Evolutionary conservation across 2,113 vertebrate species (phyloP).

Genomic region (Chaetodon auriga): DNA sequence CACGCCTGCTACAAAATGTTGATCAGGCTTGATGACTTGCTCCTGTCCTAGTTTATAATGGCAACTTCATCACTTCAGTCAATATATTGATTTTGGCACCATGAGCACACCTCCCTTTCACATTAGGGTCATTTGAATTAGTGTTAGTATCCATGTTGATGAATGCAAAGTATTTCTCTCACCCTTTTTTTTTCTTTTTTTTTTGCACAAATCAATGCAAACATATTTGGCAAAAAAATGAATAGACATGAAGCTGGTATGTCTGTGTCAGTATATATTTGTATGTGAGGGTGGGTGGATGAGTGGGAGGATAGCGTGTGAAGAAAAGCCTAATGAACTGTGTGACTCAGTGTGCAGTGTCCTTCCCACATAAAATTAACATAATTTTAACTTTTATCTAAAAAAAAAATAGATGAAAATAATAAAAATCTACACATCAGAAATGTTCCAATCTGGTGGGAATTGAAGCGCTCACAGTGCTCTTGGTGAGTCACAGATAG

Average conservation of each 20-base stretch:
- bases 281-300: neutral
- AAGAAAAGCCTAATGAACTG: constrained; percentile 40
- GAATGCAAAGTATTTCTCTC: neutral
- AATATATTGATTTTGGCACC: constrained; percentile 1
- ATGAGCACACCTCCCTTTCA: neutral
- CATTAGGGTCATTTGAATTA: neutral
- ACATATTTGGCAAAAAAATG: neutral
- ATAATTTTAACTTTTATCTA: constrained; percentile 44
- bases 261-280: neutral
- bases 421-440: constrained; percentile 55
- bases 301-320: constrained; percentile 13
- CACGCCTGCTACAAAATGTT: no score
- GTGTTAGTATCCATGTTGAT: neutral
- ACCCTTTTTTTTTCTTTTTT: neutral
- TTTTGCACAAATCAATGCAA: neutral
- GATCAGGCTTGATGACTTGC: neutral
- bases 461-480: constrained; percentile 27
- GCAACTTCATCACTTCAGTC: constrained; percentile 1
- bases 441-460: constrained; percentile 39
- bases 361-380: constrained; percentile 35
- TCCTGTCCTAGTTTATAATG: neutral
- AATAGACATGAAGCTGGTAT: neutral
- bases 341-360: constrained; percentile 23
- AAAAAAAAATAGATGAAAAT: constrained; percentile 29
- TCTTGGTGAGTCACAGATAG: constrained; percentile 58